Percentiles rank a stretch among this genome's conserved stretches.
phyloP scores from a whole-genome alignment of 2,113 vertebrate species.

The Prolemur simus region DNA sequence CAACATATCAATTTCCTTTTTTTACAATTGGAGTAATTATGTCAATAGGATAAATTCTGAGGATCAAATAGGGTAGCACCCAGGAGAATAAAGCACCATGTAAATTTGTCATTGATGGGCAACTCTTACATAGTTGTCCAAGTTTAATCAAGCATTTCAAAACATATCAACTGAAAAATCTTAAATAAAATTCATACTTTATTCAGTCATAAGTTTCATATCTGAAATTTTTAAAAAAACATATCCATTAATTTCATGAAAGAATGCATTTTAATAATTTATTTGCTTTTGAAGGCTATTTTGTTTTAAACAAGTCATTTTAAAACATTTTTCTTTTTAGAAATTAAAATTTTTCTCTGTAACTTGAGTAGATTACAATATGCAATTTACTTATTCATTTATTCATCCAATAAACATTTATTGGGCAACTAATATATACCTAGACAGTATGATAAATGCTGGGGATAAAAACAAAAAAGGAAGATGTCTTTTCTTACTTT shows the following conservation, averaged over 20 bases:
- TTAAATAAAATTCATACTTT: not conserved
- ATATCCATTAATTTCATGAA: not conserved
- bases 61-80: not conserved
- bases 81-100: not conserved
- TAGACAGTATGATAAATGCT: not conserved
- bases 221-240: not conserved
- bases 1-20: not conserved
- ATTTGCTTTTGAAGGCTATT: not conserved
- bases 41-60: not conserved
- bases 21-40: not conserved
- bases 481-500: not conserved
- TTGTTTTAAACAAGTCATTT: not conserved
- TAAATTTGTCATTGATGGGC: not conserved
- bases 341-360: not conserved
- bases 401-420: not conserved
- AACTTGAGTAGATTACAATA: not conserved
- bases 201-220: not conserved
- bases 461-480: not conserved
- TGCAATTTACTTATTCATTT: not conserved
- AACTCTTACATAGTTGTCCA: not conserved
- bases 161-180: not conserved
- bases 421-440: not conserved
- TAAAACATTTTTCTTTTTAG: not conserved
- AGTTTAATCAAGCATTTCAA: constrained; percentile 29
- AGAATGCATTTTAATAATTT: not conserved